Conservation (phyloP, 2,113 vertebrate genomes). For the Diadophis punctatus region DNA sequence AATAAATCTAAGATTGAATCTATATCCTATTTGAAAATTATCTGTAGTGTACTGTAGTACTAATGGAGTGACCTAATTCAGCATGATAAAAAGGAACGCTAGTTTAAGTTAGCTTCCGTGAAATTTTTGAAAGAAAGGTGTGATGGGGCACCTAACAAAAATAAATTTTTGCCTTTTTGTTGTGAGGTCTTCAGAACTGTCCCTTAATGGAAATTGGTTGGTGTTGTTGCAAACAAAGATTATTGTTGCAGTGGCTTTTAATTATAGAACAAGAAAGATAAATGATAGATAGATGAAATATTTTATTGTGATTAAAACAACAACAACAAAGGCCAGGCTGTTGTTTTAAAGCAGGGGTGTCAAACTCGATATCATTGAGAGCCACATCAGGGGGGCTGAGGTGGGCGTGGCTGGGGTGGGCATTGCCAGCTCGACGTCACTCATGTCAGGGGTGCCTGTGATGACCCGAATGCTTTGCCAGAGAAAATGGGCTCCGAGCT, state of each 20-base stretch:
- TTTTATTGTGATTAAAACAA: neutral
- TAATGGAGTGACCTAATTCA: neutral
- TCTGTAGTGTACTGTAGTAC: neutral
- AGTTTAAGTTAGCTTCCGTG: neutral
- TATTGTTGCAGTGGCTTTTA: neutral
- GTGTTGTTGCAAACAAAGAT: neutral
- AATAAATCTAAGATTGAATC: neutral
- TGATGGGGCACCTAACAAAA: neutral
- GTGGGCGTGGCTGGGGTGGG: too few relatives aligned
- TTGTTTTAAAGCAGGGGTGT: neutral
- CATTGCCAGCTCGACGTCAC: too few relatives aligned
- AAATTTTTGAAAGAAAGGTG: neutral
- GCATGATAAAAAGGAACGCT: neutral
- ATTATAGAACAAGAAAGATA: neutral
- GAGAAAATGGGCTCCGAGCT: too few relatives aligned
- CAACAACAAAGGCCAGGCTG: neutral
- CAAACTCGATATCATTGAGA: too few relatives aligned
- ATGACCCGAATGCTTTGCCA: too few relatives aligned
- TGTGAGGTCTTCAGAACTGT: neutral
- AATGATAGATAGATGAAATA: neutral
- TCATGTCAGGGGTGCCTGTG: too few relatives aligned
- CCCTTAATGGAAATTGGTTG: neutral
- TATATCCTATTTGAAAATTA: neutral
- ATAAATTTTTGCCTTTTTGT: neutral
- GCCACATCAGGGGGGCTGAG: too few relatives aligned